Percentiles rank a stretch among this genome's conserved stretches.
Evolutionary conservation across 2,797 vertebrate genomes (phyloP).

Genomic region (Myotis planiceps): DNA sequence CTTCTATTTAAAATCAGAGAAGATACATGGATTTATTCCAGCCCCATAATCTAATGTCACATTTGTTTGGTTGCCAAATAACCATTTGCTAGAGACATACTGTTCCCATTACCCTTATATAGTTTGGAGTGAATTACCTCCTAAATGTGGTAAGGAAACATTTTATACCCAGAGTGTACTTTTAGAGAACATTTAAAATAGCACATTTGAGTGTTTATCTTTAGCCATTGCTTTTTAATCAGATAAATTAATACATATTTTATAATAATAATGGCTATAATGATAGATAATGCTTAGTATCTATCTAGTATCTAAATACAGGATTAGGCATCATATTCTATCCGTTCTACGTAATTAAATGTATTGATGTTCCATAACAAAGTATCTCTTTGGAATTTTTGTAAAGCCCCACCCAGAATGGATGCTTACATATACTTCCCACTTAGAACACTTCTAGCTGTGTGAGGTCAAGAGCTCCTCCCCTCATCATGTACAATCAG

Average conservation of each 20-base stretch:
- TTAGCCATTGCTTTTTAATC: slow-evolving; percentile 43
- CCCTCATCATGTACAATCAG: not conserved
- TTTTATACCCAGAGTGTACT: slow-evolving; percentile 56
- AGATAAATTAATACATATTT: slow-evolving; percentile 60
- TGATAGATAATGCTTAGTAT: slow-evolving; percentile 19
- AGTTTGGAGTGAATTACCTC: slow-evolving; percentile 66
- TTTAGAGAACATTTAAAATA: slow-evolving; percentile 72
- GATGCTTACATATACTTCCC: not conserved
- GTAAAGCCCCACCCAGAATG: not conserved
- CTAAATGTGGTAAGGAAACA: slow-evolving; percentile 47
- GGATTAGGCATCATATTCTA: not conserved
- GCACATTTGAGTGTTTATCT: slow-evolving; percentile 49
- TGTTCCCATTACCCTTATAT: slow-evolving; percentile 69
- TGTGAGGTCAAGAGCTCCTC: not conserved
- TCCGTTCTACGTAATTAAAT: slow-evolving; percentile 48
- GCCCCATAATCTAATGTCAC: slow-evolving; percentile 74
- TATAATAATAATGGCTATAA: slow-evolving; percentile 31
- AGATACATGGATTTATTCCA: slow-evolving; percentile 72
- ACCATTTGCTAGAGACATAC: slow-evolving; percentile 69
- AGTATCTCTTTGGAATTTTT: slow-evolving; percentile 55
- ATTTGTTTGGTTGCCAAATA: slow-evolving; percentile 79
- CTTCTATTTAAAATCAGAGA: slow-evolving; percentile 68
- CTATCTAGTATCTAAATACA: slow-evolving; percentile 24
- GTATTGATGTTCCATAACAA: slow-evolving; percentile 36
- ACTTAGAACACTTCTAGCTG: not conserved